Conservation (phyloP, 2,888 invertebrate species). For the Himalopsyche japonica region DNA sequence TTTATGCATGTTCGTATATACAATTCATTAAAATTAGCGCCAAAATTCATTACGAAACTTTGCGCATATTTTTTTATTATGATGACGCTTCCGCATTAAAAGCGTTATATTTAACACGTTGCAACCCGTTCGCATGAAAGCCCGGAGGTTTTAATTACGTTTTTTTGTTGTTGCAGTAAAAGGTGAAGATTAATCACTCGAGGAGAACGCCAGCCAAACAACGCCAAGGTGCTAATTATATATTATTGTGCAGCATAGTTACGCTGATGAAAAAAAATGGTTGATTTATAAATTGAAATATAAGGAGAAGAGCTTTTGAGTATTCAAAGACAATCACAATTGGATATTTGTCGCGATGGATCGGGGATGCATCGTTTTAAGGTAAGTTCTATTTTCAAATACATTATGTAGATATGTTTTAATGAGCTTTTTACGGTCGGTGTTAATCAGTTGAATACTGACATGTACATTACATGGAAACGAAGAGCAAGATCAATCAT, state of each 20-base stretch:
- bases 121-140: neutral
- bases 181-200: neutral
- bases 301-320: neutral
- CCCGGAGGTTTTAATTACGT: neutral
- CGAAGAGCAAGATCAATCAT: too few relatives aligned
- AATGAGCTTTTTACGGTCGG: too few relatives aligned
- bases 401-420: too few relatives aligned
- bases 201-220: neutral
- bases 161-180: neutral
- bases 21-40: too few relatives aligned
- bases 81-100: neutral
- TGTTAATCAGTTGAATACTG: too few relatives aligned
- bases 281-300: neutral
- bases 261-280: neutral
- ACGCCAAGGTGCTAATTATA: neutral
- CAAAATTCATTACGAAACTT: too few relatives aligned
- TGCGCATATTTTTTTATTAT: too few relatives aligned
- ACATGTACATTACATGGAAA: too few relatives aligned
- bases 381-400: neutral
- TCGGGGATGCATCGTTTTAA: neutral
- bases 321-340: neutral
- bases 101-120: neutral
- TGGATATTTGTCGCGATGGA: neutral
- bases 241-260: neutral
- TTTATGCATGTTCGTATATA: too few relatives aligned